Conservation (phyloP, 2,888 invertebrate species). For the Eupithecia inturbata region DNA sequence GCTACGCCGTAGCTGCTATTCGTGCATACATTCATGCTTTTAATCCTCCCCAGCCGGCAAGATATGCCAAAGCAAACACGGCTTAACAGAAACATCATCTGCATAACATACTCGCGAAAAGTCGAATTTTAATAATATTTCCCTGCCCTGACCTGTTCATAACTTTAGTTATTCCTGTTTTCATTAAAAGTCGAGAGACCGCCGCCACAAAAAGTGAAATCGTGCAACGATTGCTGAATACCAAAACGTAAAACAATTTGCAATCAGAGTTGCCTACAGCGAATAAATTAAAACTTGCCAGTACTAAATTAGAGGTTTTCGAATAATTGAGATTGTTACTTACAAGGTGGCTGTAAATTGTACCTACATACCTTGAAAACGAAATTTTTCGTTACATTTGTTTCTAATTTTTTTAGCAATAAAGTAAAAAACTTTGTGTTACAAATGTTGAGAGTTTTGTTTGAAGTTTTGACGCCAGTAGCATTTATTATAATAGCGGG, state of each 20-base stretch:
- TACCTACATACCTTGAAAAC: conserved; percentile 32
- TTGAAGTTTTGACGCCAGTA: conserved; percentile 23
- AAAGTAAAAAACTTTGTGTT: conserved; percentile 34
- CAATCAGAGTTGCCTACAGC: conserved; percentile 65
- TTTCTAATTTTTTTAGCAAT: conserved; percentile 28
- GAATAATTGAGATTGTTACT: conserved; percentile 67
- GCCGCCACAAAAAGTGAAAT: conserved; percentile 51
- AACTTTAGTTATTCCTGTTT: conserved; percentile 42
- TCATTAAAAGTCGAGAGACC: conserved; percentile 42
- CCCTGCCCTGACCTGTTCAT: conserved; percentile 20
- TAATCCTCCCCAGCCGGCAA: background rate
- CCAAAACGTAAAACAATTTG: conserved; percentile 69
- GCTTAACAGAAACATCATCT: background rate
- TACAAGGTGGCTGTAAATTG: conserved; percentile 49
- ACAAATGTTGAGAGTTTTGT: conserved; percentile 36
- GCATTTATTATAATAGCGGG: conserved; percentile 15
- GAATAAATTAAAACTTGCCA: conserved; percentile 72
- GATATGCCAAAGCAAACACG: background rate
- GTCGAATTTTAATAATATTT: conserved; percentile 12
- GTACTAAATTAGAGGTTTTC: conserved; percentile 65
- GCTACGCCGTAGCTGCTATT: background rate
- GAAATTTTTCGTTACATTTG: conserved; percentile 36
- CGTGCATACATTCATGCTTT: background rate
- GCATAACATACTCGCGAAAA: background rate
- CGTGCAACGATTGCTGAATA: conserved; percentile 60